A percentile compares a stretch with the other conserved stretches of the same genome.
phyloP scores from a whole-genome alignment of 2,797 vertebrate species.

The Synaphobranchus kaupii region DNA sequence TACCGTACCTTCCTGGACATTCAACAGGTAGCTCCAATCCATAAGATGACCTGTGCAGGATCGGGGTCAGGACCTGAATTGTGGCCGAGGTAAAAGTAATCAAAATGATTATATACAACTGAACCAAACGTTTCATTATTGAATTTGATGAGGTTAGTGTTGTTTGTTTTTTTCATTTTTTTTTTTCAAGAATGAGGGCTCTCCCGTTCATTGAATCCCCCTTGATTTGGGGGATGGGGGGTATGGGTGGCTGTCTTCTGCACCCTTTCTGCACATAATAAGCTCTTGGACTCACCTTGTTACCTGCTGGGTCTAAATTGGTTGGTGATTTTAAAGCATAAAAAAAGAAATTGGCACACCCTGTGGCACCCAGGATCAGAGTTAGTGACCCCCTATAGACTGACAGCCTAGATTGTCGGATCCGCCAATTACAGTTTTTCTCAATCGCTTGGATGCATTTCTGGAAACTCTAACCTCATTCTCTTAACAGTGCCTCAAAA shows the following conservation, averaged over 20 bases:
- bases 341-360: not conserved
- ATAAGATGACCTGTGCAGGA: not conserved
- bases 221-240: not conserved
- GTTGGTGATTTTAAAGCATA: not conserved
- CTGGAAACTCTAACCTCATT: too few species aligned
- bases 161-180: too few species aligned
- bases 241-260: not conserved
- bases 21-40: not conserved
- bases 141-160: too few species aligned
- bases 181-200: not conserved
- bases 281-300: too few species aligned
- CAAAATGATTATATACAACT: not conserved
- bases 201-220: not conserved
- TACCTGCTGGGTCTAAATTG: too few species aligned
- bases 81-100: not conserved
- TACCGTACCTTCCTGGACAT: not conserved
- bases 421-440: too few species aligned
- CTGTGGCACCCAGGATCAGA: not conserved
- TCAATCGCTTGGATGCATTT: too few species aligned
- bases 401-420: not conserved
- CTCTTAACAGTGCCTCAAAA: too few species aligned
- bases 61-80: not conserved
- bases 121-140: too few species aligned
- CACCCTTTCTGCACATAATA: not conserved
- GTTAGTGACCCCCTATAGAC: not conserved